Percentiles rank a stretch among this genome's conserved stretches.
These are phyloP conservation scores for Phasianus colchicus DNA, from an alignment of 2,113 vertebrate species.

Conservation along the genomic window DNA sequence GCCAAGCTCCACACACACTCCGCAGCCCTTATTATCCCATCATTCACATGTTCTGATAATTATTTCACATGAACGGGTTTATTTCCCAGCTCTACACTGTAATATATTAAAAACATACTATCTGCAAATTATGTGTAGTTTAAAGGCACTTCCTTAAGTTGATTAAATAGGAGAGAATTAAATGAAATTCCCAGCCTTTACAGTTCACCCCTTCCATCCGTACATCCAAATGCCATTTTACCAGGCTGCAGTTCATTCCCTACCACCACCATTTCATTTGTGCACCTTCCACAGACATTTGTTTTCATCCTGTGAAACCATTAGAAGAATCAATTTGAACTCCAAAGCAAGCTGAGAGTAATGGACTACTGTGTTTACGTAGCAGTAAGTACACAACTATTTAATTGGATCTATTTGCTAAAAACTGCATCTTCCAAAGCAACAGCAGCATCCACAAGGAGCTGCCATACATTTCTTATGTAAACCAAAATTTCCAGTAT, in stretches of 20 bases:
- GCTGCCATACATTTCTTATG: not conserved
- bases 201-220: not conserved
- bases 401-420: constrained; percentile 15
- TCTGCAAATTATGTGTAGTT: not conserved
- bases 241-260: not conserved
- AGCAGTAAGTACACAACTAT: constrained; percentile 16
- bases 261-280: constrained; percentile 25
- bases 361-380: not conserved
- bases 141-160: not conserved
- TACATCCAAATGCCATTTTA: fast-evolving
- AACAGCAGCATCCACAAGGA: not conserved
- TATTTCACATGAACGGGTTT: not conserved
- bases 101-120: not conserved
- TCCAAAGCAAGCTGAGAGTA: constrained; percentile 18
- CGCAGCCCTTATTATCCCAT: not conserved
- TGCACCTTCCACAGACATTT: not conserved
- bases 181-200: not conserved
- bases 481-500: not conserved
- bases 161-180: not conserved
- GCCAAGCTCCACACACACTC: not conserved
- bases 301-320: constrained; percentile 8
- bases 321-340: constrained; percentile 13
- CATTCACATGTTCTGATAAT: fast-evolving
- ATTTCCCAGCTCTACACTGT: not conserved
- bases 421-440: constrained; percentile 5